These are phyloP conservation scores for Micromys minutus DNA, from an alignment of 2,113 vertebrate species.

Conservation along the genomic window DNA sequence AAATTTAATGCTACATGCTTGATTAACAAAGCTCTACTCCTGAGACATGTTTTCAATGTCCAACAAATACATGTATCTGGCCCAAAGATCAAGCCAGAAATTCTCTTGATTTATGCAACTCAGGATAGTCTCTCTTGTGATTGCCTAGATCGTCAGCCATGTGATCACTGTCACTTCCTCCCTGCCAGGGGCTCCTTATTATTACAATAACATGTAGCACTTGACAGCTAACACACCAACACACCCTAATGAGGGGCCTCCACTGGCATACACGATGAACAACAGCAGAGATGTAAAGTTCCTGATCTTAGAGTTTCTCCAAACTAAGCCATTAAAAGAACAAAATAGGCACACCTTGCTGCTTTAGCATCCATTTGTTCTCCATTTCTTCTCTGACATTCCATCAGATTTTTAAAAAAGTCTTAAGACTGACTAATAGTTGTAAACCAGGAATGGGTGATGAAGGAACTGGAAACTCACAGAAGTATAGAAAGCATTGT, in stretches of 20 bases:
- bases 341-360: background rate
- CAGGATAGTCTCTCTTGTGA: background rate
- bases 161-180: background rate
- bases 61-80: conserved; percentile 4
- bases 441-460: background rate
- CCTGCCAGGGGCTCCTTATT: background rate
- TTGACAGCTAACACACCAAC: background rate
- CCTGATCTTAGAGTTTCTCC: background rate
- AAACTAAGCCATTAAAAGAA: background rate
- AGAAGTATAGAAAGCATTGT: background rate
- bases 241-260: background rate
- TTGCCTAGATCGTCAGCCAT: background rate
- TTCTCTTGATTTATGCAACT: background rate
- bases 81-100: background rate
- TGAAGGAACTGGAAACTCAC: background rate
- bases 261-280: background rate
- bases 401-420: background rate
- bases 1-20: background rate
- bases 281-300: background rate
- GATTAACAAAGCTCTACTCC: background rate
- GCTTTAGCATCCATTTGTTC: background rate
- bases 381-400: background rate
- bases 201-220: background rate
- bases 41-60: background rate
- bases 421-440: background rate